Evolutionary conservation across 2,113 vertebrate species (phyloP), one percentile per base, ranked within the genome.

Genomic region (Recurvirostra avosetta): DNA sequence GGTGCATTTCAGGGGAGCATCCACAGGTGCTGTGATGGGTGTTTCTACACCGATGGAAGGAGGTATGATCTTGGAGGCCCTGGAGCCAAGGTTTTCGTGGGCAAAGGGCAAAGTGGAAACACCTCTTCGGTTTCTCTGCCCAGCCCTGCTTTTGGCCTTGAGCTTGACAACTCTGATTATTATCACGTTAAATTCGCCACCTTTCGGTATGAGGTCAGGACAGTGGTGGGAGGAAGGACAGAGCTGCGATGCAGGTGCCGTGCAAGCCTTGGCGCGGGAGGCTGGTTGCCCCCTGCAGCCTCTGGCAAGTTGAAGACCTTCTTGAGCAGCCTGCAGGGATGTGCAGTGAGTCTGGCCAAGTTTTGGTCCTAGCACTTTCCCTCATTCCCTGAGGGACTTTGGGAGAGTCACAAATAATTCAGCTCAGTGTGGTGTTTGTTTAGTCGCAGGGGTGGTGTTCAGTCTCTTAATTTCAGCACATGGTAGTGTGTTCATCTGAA

Each of bases 261-360:
- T 62, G 56, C 38, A 41, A 45, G 29, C n/a, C 56, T 80, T 0
- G 2, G 16, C 0, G 0, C 4, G 11, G 73, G 32, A 88, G 19
- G 47, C 74, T 59, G 55, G 11, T 83, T 93, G 53, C 34, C 56
- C 43, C 34, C 79, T 49, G 63, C 22, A 53, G 19, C 50, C 58
- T n/a, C 25, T 81, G 71, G 32, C 23, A 8, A n/a, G 62, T 5
- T 40, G 36, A 29, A 82, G 68, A 75, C 53, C 27, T 47, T 53
- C 32, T 18, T n/a, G 53, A 62, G 45, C 59, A 86, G 45, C 50
- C 56, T 0, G 0, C 20, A 26, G 72, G 49, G 49, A 36, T 1
- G 1, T 21, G 14, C 30, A 36, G 45, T 0, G 0, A 67, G 30
- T 74, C 47, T 0, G 0, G 27, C 61, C 43, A 53, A 12, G n/a